Evolutionary conservation across 2,113 vertebrate species (phyloP).

Genomic region (Eulacestoma nigropectus): DNA sequence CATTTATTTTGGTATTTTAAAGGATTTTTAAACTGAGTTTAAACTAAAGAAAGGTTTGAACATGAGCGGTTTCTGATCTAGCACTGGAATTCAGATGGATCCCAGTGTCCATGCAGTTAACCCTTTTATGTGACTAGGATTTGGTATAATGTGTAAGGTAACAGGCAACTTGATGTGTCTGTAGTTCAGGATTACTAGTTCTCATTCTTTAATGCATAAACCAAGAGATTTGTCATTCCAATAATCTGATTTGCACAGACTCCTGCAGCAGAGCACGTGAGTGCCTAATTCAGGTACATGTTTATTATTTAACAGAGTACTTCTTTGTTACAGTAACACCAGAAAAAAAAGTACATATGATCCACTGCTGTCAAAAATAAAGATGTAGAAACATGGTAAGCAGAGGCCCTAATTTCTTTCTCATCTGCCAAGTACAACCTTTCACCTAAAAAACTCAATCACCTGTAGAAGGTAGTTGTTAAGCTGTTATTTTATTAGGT

Average conservation of each 20-base stretch:
- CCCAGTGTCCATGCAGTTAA: background rate
- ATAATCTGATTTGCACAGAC: background rate
- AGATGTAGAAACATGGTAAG: background rate
- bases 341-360: background rate
- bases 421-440: background rate
- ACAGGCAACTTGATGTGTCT: background rate
- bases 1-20: background rate
- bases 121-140: background rate
- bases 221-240: background rate
- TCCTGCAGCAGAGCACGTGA: background rate
- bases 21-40: background rate
- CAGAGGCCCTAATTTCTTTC: background rate
- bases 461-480: background rate
- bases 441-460: background rate
- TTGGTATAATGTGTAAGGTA: background rate
- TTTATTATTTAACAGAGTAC: background rate
- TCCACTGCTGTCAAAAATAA: background rate
- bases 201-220: background rate
- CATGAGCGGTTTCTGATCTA: background rate
- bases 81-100: background rate
- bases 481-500: background rate
- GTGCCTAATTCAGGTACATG: background rate
- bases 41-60: background rate
- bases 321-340: background rate
- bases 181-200: background rate